Evolutionary conservation across 2,888 invertebrate genomes (phyloP).

Genomic region (Petrolisthes cinctipes): DNA sequence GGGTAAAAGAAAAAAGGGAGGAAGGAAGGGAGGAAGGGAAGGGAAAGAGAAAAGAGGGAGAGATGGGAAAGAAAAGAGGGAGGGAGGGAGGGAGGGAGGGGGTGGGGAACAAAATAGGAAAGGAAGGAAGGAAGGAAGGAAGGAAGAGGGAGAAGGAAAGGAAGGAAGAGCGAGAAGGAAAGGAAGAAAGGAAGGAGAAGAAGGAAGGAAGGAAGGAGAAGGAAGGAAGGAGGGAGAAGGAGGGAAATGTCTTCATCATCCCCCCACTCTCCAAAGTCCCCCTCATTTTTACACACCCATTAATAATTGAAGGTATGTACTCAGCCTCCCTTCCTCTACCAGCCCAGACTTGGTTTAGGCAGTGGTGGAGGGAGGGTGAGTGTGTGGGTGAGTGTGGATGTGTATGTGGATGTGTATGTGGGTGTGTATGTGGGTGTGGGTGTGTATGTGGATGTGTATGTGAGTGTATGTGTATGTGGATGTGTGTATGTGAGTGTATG

Average conservation of each 20-base stretch:
- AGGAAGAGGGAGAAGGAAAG: too few relatives aligned
- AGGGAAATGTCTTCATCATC: not conserved
- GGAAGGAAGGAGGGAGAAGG: constrained; percentile 5
- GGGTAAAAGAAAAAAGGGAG: not conserved
- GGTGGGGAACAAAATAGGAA: not conserved
- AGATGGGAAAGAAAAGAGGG: too few relatives aligned
- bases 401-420: too few relatives aligned
- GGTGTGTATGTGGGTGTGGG: too few relatives aligned
- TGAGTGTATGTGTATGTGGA: too few relatives aligned
- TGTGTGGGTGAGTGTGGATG: not conserved
- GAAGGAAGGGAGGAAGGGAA: not conserved
- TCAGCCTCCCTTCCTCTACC: constrained; percentile 22
- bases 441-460: too few relatives aligned
- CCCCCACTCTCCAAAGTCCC: constrained; percentile 21
- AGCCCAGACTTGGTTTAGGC: constrained; percentile 2
- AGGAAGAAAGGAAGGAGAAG: too few relatives aligned
- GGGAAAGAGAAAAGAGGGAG: not conserved
- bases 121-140: too few relatives aligned
- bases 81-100: not conserved
- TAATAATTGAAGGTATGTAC: constrained; percentile 61
- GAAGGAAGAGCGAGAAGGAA: too few relatives aligned
- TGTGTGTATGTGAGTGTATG: too few relatives aligned
- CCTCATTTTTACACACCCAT: constrained; percentile 54
- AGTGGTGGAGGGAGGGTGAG: not conserved
- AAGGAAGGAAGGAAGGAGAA: not conserved